phyloP scores from a whole-genome alignment of 2,797 vertebrate species.

The Galago senegalensis region DNA sequence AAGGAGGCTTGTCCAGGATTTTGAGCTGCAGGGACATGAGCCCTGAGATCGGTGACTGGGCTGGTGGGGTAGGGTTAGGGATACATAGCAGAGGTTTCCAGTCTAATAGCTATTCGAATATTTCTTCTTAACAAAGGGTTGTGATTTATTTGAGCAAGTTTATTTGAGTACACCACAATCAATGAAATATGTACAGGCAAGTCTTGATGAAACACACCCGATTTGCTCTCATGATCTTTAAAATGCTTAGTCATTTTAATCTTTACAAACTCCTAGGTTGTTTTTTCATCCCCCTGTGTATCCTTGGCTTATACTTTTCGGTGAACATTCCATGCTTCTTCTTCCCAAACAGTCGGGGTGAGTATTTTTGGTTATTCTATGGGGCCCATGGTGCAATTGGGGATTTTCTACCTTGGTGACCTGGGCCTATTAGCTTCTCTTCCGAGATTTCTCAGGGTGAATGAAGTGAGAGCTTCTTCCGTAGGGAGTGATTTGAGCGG shows the following conservation, averaged over 20 bases:
- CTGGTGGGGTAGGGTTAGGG: not conserved
- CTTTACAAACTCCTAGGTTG: not conserved
- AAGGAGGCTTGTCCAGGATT: not conserved
- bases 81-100: not conserved
- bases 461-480: not conserved
- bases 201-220: not conserved
- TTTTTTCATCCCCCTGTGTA: not conserved
- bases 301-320: not conserved
- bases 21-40: not conserved
- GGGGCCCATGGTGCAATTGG: not conserved
- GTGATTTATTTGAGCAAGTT: slow-evolving; percentile 38
- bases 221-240: slow-evolving; percentile 27
- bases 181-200: not conserved
- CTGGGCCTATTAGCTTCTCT: not conserved
- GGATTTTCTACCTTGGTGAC: not conserved
- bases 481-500: not conserved
- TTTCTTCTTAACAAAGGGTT: not conserved
- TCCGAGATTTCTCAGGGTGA: not conserved
- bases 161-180: not conserved
- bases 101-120: not conserved
- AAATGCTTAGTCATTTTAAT: not conserved
- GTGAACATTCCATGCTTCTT: not conserved
- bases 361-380: not conserved
- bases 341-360: not conserved
- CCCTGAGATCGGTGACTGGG: not conserved